Conservation (phyloP, 2,888 invertebrate species). For the Lasius platythorax region DNA sequence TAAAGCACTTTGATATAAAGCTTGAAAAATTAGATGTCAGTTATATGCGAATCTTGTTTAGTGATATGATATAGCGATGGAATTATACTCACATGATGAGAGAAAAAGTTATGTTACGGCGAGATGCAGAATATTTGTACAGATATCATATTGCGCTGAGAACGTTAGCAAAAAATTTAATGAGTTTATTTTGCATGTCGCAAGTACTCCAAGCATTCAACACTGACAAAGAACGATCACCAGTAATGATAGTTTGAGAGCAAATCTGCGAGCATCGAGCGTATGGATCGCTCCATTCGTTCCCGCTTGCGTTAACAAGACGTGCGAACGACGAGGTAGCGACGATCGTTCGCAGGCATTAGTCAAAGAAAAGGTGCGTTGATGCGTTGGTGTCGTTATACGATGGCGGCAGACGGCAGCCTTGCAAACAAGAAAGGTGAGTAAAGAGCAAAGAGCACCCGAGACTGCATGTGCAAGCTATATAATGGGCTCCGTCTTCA, state of each 20-base stretch:
- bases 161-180: neutral
- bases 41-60: neutral
- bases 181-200: constrained; percentile 9
- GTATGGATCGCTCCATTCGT: constrained; percentile 65
- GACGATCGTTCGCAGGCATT: constrained; percentile 55
- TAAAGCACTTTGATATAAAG: neutral
- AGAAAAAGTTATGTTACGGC: neutral
- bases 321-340: constrained; percentile 62
- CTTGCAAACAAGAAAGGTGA: constrained; percentile 62
- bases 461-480: constrained; percentile 51
- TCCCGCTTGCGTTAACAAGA: constrained; percentile 77
- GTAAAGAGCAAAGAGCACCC: constrained; percentile 61
- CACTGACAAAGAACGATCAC: constrained; percentile 29
- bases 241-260: constrained; percentile 3
- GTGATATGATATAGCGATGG: neutral
- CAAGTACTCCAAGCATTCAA: constrained; percentile 9
- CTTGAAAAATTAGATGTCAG: neutral
- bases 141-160: neutral
- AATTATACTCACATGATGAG: neutral
- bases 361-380: constrained; percentile 68
- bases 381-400: constrained; percentile 62
- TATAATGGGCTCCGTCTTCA: constrained; percentile 53
- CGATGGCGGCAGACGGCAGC: constrained; percentile 60
- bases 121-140: neutral
- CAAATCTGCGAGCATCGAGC: constrained; percentile 55